Conservation (phyloP, 2,888 invertebrate genomes). For the Aphidoletes aphidimyza region DNA sequence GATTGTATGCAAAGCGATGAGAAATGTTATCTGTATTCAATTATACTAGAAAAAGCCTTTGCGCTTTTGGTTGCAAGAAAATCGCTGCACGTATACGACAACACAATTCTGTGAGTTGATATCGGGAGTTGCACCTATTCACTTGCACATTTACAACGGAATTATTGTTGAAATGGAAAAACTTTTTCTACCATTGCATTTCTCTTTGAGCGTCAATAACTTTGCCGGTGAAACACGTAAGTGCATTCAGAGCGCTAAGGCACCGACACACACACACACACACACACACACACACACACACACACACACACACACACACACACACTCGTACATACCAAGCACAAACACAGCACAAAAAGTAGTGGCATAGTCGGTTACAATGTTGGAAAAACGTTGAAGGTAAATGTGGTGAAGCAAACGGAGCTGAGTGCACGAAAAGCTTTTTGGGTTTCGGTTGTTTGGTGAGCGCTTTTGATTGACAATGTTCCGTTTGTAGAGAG, state of each 20-base stretch:
- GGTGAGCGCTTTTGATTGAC: conserved; percentile 20
- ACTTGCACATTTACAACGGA: not conserved
- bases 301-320: not conserved
- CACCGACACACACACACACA: not conserved
- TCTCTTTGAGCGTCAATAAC: conserved; percentile 38
- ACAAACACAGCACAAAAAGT: not conserved
- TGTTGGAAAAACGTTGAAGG: too few species aligned
- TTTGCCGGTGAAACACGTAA: not conserved
- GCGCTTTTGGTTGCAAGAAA: not conserved
- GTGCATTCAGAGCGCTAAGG: not conserved
- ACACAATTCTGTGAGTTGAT: not conserved
- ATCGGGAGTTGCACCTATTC: not conserved
- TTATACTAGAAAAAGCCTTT: conserved; percentile 3
- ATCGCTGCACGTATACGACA: not conserved
- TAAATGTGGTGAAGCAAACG: too few species aligned
- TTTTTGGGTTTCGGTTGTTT: not conserved
- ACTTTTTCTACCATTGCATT: conserved; percentile 31
- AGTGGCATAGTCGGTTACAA: not conserved
- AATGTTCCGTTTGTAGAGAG: not conserved
- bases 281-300: not conserved
- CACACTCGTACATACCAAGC: not conserved
- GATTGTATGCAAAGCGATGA: conserved; percentile 34
- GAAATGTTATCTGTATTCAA: conserved; percentile 15
- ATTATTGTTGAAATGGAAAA: conserved; percentile 43
- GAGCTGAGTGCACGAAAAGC: conserved; percentile 22